Percentiles rank a stretch among this genome's conserved stretches.
These are phyloP conservation scores for Varanus komodoensis DNA, from an alignment of 2,113 vertebrate species.

Conservation along the genomic window DNA sequence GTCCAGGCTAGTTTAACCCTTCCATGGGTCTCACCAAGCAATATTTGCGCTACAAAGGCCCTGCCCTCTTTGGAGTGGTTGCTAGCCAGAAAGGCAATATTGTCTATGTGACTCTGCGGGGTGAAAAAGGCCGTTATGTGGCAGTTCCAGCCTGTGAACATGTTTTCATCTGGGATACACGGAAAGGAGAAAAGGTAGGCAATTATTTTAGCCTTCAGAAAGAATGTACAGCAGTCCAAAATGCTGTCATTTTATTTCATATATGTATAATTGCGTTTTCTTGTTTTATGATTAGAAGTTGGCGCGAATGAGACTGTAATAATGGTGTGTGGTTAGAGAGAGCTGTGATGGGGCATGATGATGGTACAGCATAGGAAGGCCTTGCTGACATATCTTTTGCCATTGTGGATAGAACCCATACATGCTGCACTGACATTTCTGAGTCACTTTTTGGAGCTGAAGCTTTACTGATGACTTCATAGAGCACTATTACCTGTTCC, in stretches of 20 bases:
- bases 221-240: neutral
- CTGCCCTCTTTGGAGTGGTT: constrained; percentile 91
- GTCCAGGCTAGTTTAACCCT: constrained; percentile 3
- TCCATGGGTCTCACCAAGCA: constrained; percentile 95
- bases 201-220: neutral
- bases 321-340: neutral
- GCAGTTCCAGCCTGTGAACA: constrained; percentile 95
- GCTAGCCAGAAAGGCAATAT: constrained; percentile 87
- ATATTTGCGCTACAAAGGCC: constrained; percentile 89
- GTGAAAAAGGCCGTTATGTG: constrained; percentile 89
- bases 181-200: constrained; percentile 94
- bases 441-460: neutral
- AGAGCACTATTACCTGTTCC: neutral
- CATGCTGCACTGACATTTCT: neutral
- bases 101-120: constrained; percentile 85
- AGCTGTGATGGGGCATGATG: neutral
- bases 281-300: too few species aligned
- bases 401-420: neutral
- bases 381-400: neutral
- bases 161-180: constrained; percentile 94
- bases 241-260: neutral
- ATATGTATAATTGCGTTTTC: neutral
- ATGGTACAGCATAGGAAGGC: neutral
- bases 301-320: too few species aligned
- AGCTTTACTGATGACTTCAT: neutral